Base-by-base conservation (phyloP, 2,797 vertebrate species). In the Kryptolebias ocellatus region DNA sequence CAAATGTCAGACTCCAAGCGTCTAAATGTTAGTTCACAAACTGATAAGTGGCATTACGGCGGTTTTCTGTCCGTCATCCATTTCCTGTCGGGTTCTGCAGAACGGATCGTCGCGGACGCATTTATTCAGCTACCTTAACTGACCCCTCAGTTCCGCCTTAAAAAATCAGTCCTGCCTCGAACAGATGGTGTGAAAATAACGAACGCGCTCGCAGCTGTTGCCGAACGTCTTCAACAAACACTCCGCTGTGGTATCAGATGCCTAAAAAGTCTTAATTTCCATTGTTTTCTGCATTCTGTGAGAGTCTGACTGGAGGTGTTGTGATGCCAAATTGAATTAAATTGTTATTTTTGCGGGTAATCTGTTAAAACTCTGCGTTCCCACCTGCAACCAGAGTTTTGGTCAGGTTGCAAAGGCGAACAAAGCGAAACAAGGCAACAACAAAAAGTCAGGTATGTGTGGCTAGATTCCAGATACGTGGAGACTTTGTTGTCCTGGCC, bases 381-480 rank as follows among this genome's bases (percentile, higher is more conserved):
- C 17, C 5, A 17, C 5, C 17, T 16, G 16, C 45, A 46, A 24
- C 16, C 34, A 27, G 18, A 54, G 46, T 47, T 47, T 60, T 53
- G 6, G 15, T 31, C 37, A 61, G 28, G 50, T 34, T 34, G 20
- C 9, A 42, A 42, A 12, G 11, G 39, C 11, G 7, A 34, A 57
- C 18, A 64, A 74, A 74, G 67, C 37, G 10, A n/a, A 9, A 49
- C 7, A 49, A 49, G 17, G 9, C 11, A 12, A 70, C 76, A 79
- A 24, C 20, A 64, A 74, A 16, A 72, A 34, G 16, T 16, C 27
- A 31, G 45, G 53, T 55, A 71, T 67, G 46, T 57, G 59, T 37
- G 60, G 69, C 17, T 37, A 68, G 68, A 76, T 72, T 69, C 54
- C 1, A 81, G 74, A 83, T 78, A 64, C 53, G 51, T 27, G 31